Evolutionary conservation across 2,888 invertebrate genomes (phyloP), one percentile per base, ranked within the genome.

Genomic region (Leptinotarsa haldemani): DNA sequence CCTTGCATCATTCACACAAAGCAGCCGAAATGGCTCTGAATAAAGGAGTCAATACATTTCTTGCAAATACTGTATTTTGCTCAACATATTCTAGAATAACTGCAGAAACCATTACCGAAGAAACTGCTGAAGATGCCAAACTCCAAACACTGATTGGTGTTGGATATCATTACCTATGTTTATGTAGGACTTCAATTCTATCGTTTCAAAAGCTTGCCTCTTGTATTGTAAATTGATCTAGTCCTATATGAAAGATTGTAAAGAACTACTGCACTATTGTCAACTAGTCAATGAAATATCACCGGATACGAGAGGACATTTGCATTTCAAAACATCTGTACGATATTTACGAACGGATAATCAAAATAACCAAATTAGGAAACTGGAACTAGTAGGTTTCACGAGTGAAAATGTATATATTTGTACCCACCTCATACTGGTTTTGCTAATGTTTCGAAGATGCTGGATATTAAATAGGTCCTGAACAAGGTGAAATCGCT

Each of bases 301-400:
- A 74, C 73, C 77, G 77, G 77, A 74, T 73, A 77, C 70, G 70
- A 71, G 75, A 64, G 58, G 40, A 70, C 65, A 71, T 73, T 77
- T 77, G 74, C 77, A 77, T 77, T 74, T 76, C 66, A 73, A 74
- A 53, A 72, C 69, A 58, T 73, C 71, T 73, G 68, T 76, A 69
- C 56, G 63, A 70, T 72, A 74, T 74, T 74, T 74, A 77, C 74
- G 63, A 70, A 74, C 69, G 75, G 73, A 72, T 68, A 69, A 52
- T 67, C 71, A 50, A 74, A 75, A 75, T 70, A 70, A 69, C 77
- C 77, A 77, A 77, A 75, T 75, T 75, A 74, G 77, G 77, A 73
- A 75, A 77, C 74, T 77, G 73, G 77, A 73, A 76, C 64, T 73
- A 67, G 72, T 74, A 74, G 69, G 65, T 74, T 74, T 63, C 76